Base-by-base conservation (phyloP, 2,797 vertebrate species). In the Myotis findleyi region DNA sequence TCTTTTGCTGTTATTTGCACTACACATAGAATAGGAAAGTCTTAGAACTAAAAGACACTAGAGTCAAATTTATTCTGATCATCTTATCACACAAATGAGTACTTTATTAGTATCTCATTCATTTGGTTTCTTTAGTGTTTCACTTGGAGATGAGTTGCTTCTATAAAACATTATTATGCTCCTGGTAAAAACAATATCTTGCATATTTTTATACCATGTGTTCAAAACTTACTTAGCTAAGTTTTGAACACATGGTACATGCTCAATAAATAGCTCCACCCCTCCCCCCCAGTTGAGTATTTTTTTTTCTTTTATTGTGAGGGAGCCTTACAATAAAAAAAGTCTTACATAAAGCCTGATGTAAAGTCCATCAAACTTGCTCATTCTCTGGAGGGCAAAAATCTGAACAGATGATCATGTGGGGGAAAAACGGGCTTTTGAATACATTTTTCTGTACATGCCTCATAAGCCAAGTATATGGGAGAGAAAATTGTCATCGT, bases 1-100 rank as follows among this genome's bases (percentile, higher is more conserved):
- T 80, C 18, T 75, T 64, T 57, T 47, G 36, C 38, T 62, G 30
- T 77, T n/a, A 47, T 59, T 66, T 59, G 17, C 53, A 17, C 21
- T 33, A 23, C 11, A 9, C 3, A 33, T 7, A 55, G 41, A 64
- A 47, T 0, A 13, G 11, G 66, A 85, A 87, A 69, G 55, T 55
- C 85, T 55, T 16, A 33, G 92, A 83, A 69, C n/a, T 64, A n/a
- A 47, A 96, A 84, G 73, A 59, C 17, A 82, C 9, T 55, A 64
- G 75, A 86, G 13, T 55, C n/a, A 75, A 88, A 89, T 94, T 95
- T 89, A 86, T 91, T 91, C 73, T 73, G 79, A 36, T 91, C 83
- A 93, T 91, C 62, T 51, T 82, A 21, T 93, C 51, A 30, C 51
- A 82, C 55, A 89, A 89, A 89, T 68, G 68, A 91, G 13, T 47